Base-by-base conservation (phyloP, 2,888 invertebrate species). In the Dicycla oo region DNA sequence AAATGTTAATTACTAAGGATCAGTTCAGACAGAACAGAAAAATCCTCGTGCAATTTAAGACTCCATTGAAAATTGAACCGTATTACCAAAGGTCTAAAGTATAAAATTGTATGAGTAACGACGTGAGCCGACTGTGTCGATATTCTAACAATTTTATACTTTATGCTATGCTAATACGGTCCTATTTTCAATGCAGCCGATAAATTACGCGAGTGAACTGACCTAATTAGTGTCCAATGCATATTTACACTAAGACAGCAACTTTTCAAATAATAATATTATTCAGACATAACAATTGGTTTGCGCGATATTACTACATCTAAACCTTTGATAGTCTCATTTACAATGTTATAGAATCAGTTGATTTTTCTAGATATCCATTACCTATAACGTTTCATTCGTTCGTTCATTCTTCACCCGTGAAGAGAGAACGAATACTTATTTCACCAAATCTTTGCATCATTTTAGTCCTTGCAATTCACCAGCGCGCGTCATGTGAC, bases 271-370 rank as follows among this genome's bases (percentile, higher is more conserved):
- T 30, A 26, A 70, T 23, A 26, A 40, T 60, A 43, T 54, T 57
- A 57, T 5, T 62, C 40, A 51, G 47, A 57, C 49, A 54, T 54
- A 64, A 57, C 40, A 60, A 66, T 58, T 54, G 54, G 23, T 81
- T 82, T 82, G 79, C 82, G 82, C 79, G 82, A 57, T 26, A 23
- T 38, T 38, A 38, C 51, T 62, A 61, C 45, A 64, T 45, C 18
- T 43, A 58, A 60, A 53, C 61, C 34, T 62, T 65, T 69, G n/a
- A 47, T 57, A 49, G 38, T 66, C 53, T 51, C 69, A 66, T 69
- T 69, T 69, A 69, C 62, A 63, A 62, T 63, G 49, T 57, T 26
- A 20, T 43, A 57, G 13, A 18, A 53, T 53, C 6, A 15, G 15
- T 38, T 60, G 6, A 57, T 56, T 26, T 54, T 23, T 63, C 0